A percentile compares a stretch with the other conserved stretches of the same genome.
Evolutionary conservation across 2,113 vertebrate species (phyloP).

Genomic region (Notothenia rossii): DNA sequence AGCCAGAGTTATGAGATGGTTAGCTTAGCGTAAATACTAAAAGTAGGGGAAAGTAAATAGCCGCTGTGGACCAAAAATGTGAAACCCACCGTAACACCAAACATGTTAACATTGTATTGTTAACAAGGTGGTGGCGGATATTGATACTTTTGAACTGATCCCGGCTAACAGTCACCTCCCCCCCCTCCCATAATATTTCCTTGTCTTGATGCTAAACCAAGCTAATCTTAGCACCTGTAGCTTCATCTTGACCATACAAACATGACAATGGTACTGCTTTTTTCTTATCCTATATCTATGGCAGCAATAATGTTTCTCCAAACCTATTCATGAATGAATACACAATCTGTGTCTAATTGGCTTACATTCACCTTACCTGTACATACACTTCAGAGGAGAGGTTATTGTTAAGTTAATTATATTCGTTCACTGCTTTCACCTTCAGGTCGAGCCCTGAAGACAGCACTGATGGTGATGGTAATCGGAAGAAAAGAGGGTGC

Average conservation of each 20-base stretch:
- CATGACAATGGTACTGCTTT: neutral
- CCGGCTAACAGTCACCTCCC: neutral
- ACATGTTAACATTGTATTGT: no score
- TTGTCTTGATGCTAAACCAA: neutral
- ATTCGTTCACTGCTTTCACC: neutral
- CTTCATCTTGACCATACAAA: neutral
- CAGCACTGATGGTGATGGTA: neutral
- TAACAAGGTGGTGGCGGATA: neutral
- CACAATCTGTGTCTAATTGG: neutral
- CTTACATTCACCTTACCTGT: neutral
- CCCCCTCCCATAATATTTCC: no score
- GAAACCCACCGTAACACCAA: no score
- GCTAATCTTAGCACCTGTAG: neutral
- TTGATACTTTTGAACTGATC: neutral
- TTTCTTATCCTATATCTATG: no score
- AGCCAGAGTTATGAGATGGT: neutral
- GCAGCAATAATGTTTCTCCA: neutral
- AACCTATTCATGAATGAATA: neutral
- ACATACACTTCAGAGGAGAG: neutral
- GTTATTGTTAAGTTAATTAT: neutral
- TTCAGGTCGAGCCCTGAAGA: slow-evolving; percentile 47
- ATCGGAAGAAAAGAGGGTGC: slow-evolving; percentile 59
- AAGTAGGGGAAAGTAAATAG: neutral
- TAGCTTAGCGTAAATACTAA: neutral
- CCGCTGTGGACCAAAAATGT: no score